Percentiles rank a stretch among this genome's conserved stretches.
These are phyloP conservation scores for Dasysyrphus tricinctus DNA, from an alignment of 2,888 invertebrate genomes.

Conservation along the genomic window DNA sequence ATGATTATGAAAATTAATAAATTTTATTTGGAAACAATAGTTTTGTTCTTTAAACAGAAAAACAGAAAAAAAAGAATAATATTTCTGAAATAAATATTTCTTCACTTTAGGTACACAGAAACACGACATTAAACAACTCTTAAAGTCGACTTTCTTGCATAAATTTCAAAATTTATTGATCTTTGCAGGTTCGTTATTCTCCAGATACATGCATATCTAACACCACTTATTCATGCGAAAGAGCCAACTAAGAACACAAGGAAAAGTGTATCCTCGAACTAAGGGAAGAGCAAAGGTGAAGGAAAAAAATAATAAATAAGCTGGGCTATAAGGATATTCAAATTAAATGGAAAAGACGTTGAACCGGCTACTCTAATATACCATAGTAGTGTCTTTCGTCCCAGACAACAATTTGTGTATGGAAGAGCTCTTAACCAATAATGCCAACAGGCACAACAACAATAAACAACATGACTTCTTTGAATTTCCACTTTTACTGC, in stretches of 20 bases:
- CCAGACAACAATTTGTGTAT: conserved; percentile 63
- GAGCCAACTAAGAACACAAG: conserved; percentile 36
- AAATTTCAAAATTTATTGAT: conserved; percentile 66
- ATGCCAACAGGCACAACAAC: conserved; percentile 50
- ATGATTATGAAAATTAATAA: too few species aligned
- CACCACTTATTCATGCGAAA: conserved; percentile 34
- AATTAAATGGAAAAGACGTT: conserved; percentile 73
- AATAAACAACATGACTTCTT: conserved; percentile 37
- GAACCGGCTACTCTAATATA: conserved; percentile 53
- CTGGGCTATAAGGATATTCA: conserved; percentile 58
- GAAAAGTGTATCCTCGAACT: conserved; percentile 66
- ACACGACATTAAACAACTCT: conserved; percentile 9
- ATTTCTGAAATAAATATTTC: background rate
- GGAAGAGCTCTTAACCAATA: conserved; percentile 29
- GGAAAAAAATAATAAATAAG: background rate
- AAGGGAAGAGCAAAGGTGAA: conserved; percentile 21
- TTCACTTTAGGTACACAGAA: background rate
- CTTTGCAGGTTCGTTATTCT: conserved; percentile 60
- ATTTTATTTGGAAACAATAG: too few species aligned
- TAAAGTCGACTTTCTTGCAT: conserved; percentile 40
- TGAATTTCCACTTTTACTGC: conserved; percentile 40
- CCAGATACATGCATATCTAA: conserved; percentile 32
- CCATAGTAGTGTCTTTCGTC: conserved; percentile 40
- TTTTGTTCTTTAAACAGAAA: too few species aligned
- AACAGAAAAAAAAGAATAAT: background rate